phyloP scores from a whole-genome alignment of 2,797 vertebrate genomes.

The Ceryle rudis region DNA sequence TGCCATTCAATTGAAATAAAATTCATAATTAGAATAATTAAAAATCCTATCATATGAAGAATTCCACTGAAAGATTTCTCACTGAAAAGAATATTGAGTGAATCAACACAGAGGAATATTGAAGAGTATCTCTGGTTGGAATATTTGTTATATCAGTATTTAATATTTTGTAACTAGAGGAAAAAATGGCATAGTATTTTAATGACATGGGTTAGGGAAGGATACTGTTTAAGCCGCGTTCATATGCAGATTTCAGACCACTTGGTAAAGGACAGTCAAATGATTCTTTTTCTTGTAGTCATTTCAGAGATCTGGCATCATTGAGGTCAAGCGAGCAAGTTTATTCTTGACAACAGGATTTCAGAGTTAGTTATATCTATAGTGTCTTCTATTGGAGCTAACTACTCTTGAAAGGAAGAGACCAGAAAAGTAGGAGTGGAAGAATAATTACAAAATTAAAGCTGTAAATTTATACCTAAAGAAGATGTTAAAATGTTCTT shows the following conservation, averaged over 20 bases:
- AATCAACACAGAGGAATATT: not conserved
- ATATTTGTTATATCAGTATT: not conserved
- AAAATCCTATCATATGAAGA: not conserved
- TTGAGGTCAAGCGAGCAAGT: not conserved
- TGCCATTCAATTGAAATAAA: not conserved
- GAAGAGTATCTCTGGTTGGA: not conserved
- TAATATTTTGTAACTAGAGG: not conserved
- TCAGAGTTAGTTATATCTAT: not conserved
- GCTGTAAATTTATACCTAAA: not conserved
- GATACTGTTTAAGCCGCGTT: not conserved
- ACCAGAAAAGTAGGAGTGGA: not conserved
- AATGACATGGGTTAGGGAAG: not conserved
- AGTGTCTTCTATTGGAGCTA: not conserved
- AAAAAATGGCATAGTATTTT: not conserved
- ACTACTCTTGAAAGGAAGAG: not conserved
- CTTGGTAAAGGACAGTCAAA: not conserved
- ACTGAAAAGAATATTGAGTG: not conserved
- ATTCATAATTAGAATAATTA: not conserved
- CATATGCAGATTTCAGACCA: not conserved
- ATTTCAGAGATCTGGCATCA: not conserved
- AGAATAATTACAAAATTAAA: not conserved
- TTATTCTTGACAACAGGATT: not conserved
- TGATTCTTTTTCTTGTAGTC: not conserved
- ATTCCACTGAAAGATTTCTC: not conserved
- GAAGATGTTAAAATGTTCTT: not conserved